phyloP scores from a whole-genome alignment of 2,113 vertebrate species.

The Pyrgilauda ruficollis region DNA sequence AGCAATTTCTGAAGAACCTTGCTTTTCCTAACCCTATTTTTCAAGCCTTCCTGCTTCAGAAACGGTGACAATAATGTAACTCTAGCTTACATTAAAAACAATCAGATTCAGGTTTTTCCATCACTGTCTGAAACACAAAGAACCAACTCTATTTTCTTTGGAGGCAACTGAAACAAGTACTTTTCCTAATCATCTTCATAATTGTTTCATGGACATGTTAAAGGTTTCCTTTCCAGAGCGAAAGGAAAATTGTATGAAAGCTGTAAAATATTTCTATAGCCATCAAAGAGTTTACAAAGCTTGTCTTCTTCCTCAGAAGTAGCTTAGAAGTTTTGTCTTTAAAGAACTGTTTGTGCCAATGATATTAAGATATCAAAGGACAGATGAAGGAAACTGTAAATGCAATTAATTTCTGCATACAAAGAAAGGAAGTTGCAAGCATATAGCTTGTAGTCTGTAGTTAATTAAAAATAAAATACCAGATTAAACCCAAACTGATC shows the following conservation, averaged over 20 bases:
- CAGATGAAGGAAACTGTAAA: slow-evolving; percentile 27
- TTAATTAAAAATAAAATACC: slow-evolving; percentile 16
- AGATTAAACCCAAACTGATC: background rate
- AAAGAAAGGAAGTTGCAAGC: slow-evolving; percentile 49
- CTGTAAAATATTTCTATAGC: slow-evolving; percentile 36
- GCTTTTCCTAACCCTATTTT: background rate
- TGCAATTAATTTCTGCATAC: slow-evolving; percentile 40
- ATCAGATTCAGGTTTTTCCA: slow-evolving; percentile 36
- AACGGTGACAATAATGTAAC: slow-evolving; percentile 3
- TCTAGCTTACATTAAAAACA: slow-evolving; percentile 22
- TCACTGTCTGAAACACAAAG: slow-evolving; percentile 44
- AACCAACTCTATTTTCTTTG: slow-evolving; percentile 59
- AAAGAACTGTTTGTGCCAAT: slow-evolving; percentile 29
- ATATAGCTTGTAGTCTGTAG: background rate
- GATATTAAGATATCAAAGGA: slow-evolving; percentile 33
- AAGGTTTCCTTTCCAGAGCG: slow-evolving; percentile 26
- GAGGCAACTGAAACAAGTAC: slow-evolving; percentile 58
- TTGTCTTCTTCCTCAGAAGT: slow-evolving; percentile 39
- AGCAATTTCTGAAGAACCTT: background rate
- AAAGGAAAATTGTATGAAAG: slow-evolving; percentile 43
- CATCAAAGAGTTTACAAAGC: slow-evolving; percentile 51
- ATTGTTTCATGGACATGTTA: slow-evolving; percentile 27
- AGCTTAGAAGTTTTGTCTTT: slow-evolving; percentile 59
- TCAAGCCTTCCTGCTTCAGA: slow-evolving; percentile 43
- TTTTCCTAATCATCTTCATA: slow-evolving; percentile 44